Base-by-base conservation (phyloP, 2,888 invertebrate species). In the Agrotis clavis region DNA sequence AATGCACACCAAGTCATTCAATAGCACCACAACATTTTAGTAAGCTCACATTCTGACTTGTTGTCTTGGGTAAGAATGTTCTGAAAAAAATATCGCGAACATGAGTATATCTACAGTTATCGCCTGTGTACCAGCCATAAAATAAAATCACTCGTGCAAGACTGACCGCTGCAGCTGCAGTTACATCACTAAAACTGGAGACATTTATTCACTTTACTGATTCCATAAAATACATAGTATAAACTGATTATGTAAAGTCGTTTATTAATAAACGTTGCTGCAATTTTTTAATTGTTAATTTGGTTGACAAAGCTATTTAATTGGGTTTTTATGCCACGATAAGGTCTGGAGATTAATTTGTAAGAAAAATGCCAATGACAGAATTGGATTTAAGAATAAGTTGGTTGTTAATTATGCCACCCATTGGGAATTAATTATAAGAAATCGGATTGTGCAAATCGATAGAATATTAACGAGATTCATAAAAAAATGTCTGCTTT, bases 201-300 rank as follows among this genome's bases (percentile, higher is more conserved):
- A 67, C 76, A 70, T 83, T 87, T 79, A 81, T 81, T 76, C 72
- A 74, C 60, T 85, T 86, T 86, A 88, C 88, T 74, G 85, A 82
- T 85, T 77, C 83, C 67, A 81, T 86, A 84, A 86, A 85, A 71
- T 63, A 77, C 56, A 67, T 41, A 64, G 51, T 62, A 76, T 57
- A 57, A 30, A 54, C 47, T 48, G 67, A 82, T 82, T 74, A 79
- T 63, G 54, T 79, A 79, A 79, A 69, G 21, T 30, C 19, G 60
- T 66, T 68, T 62, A 64, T 67, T 80, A 65, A 65, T 47, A 61
- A 16, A 56, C 69, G 59, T 56, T 80, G 59, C 11, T 67, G 63
- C 66, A 57, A 68, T 30, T 73, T 63, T 62, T 71, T 67, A 72
- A 74, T 77, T 71, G 47, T 64, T 73, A 50, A 72, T 69, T 57